Evolutionary conservation across 35 echinoderm and acorn worm genomes (phyloP).

Genomic region (Apostichopus parvimensis): DNA sequence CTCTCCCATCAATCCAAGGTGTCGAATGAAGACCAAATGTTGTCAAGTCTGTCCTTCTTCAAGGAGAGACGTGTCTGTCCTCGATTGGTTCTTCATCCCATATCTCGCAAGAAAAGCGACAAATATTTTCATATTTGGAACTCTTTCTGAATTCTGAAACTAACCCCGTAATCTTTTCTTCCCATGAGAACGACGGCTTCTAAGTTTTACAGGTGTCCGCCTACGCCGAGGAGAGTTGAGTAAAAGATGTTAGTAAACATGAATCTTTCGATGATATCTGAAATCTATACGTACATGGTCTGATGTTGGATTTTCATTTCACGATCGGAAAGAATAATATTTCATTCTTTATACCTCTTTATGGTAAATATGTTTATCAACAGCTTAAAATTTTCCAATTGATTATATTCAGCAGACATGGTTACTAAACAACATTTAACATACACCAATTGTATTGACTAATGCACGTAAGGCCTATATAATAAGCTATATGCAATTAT

Average conservation of each 20-base stretch:
- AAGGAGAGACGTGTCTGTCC: conserved; percentile 5
- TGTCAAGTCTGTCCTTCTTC: background rate
- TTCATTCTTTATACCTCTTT: too few species aligned
- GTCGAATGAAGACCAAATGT: conserved; percentile 17
- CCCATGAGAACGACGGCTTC: conserved; percentile 1
- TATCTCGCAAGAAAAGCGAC: background rate
- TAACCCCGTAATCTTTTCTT: background rate
- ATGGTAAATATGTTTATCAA: too few species aligned
- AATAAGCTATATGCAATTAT: too few species aligned
- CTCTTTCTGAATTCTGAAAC: background rate
- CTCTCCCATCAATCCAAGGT: background rate
- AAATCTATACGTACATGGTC: too few species aligned
- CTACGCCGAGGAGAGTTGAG: background rate
- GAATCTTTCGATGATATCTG: too few species aligned
- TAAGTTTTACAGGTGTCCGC: conserved; percentile 20
- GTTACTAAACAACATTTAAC: too few species aligned
- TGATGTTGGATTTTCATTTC: too few species aligned
- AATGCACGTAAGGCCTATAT: too few species aligned
- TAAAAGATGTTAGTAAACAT: background rate
- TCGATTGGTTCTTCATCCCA: background rate
- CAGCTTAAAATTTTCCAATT: too few species aligned
- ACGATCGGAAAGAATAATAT: too few species aligned
- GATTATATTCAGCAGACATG: too few species aligned
- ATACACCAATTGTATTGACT: too few species aligned
- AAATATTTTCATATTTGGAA: conserved; percentile 45